These are phyloP conservation scores for Eumacrocentrus americanus DNA, from an alignment of 2,888 invertebrate species.

Conservation along the genomic window DNA sequence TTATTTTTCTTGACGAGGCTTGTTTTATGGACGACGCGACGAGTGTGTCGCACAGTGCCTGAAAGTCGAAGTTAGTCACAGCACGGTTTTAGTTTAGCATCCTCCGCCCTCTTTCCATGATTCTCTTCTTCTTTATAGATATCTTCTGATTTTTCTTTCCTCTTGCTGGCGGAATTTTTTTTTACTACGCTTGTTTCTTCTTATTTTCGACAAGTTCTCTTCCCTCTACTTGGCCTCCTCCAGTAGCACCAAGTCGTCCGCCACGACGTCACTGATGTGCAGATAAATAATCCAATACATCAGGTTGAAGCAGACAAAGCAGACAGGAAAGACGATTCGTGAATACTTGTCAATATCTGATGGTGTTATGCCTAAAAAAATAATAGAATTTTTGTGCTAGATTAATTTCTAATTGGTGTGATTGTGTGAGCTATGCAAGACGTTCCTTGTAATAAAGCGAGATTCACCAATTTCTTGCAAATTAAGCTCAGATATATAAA, in stretches of 20 bases:
- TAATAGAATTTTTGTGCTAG: conserved; percentile 30
- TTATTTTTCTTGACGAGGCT: conserved; percentile 24
- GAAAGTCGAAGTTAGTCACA: conserved; percentile 49
- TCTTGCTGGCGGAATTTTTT: conserved; percentile 7
- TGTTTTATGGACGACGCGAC: conserved; percentile 28
- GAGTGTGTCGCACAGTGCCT: conserved; percentile 41
- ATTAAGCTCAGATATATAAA: no score
- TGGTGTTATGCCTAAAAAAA: conserved; percentile 76
- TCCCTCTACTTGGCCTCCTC: conserved; percentile 56
- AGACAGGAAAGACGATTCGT: conserved; percentile 96
- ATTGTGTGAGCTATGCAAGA: conserved; percentile 38
- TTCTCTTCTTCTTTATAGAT: conserved; percentile 21
- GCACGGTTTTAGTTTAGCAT: conserved; percentile 43
- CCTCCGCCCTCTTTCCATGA: conserved; percentile 24
- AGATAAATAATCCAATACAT: conserved; percentile 98
- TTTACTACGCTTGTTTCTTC: background rate
- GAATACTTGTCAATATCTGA: conserved; percentile 99
- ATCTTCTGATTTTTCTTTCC: conserved; percentile 10
- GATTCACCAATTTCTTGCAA: no score
- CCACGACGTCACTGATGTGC: conserved; percentile 94
- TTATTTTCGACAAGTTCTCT: conserved; percentile 18
- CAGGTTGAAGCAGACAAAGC: conserved; percentile 98
- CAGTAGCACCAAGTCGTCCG: conserved; percentile 82
- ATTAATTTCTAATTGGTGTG: conserved; percentile 2
- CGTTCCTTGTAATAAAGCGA: conserved; percentile 38